phyloP scores from a whole-genome alignment of 2,797 vertebrate genomes.

The Macropodus opercularis region DNA sequence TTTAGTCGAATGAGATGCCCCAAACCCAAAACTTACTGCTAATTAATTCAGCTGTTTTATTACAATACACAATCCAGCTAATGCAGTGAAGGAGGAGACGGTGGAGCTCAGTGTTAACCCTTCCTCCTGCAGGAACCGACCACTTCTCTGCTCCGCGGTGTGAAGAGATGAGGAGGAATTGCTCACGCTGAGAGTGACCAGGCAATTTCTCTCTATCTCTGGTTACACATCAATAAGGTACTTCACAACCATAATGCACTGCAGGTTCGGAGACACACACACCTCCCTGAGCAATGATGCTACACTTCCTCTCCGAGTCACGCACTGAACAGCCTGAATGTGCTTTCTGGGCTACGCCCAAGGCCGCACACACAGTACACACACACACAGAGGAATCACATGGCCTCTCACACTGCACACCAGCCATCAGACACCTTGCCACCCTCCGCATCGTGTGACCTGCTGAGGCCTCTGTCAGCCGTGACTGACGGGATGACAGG shows the following conservation, averaged over 20 bases:
- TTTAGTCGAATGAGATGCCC: too few relatives aligned
- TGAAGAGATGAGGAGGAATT: constrained; percentile 31
- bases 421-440: constrained; percentile 51
- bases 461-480: constrained; percentile 71
- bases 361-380: constrained; percentile 5
- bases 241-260: constrained; percentile 48
- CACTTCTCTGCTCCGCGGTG: constrained; percentile 2
- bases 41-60: too few relatives aligned
- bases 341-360: constrained; percentile 15
- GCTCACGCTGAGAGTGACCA: constrained; percentile 55
- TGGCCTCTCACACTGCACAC: constrained; percentile 41
- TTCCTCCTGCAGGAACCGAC: constrained; percentile 4
- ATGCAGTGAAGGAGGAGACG: constrained; percentile 5
- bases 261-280: constrained; percentile 39
- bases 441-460: constrained; percentile 49
- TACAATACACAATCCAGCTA: too few relatives aligned
- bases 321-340: constrained; percentile 28
- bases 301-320: constrained; percentile 46
- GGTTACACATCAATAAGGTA: constrained; percentile 33
- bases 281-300: constrained; percentile 45
- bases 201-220: constrained; percentile 41
- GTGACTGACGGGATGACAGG: constrained; percentile 75
- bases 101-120: background rate
- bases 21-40: too few relatives aligned
- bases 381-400: constrained; percentile 11